Percentiles rank a stretch among this genome's conserved stretches.
Conservation (phyloP, 64 coral and sea anemone species). For the Montipora efflorescens region DNA sequence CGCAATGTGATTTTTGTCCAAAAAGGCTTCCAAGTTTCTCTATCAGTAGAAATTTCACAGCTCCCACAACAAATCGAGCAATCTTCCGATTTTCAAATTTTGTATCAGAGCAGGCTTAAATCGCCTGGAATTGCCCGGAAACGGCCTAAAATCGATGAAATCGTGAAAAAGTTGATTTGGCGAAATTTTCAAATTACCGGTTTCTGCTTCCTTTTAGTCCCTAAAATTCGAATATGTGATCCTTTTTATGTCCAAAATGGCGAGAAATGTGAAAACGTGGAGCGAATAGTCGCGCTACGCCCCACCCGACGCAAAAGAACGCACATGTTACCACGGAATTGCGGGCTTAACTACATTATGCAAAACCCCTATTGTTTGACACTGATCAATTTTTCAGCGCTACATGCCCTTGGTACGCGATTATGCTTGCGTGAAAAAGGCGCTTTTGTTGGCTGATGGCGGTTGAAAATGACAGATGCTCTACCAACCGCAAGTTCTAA, state of each 20-base stretch:
- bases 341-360: conserved; percentile 94
- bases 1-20: conserved; percentile 81
- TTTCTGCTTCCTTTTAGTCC: conserved; percentile 64
- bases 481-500: conserved; percentile 78
- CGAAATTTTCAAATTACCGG: conserved; percentile 69
- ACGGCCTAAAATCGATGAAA: conserved; percentile 46
- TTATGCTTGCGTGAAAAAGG: conserved; percentile 92
- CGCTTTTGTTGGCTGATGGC: conserved; percentile 95
- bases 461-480: conserved; percentile 98
- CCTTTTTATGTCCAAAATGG: conserved; percentile 98
- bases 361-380: conserved; percentile 96
- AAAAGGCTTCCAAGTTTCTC: conserved; percentile 79
- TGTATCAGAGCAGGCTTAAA: conserved; percentile 73
- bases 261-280: conserved; percentile 89
- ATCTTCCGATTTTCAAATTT: conserved; percentile 94
- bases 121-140: not conserved
- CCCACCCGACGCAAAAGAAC: conserved; percentile 89
- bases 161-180: conserved; percentile 76
- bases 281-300: conserved; percentile 70
- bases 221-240: conserved; percentile 85
- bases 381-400: conserved; percentile 95
- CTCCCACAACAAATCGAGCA: conserved; percentile 97
- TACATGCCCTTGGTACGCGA: conserved; percentile 87
- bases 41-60: conserved; percentile 85
- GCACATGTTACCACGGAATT: conserved; percentile 98